These are phyloP conservation scores for Zaprionus bogoriensis DNA, from an alignment of 2,888 invertebrate genomes.

Conservation along the genomic window DNA sequence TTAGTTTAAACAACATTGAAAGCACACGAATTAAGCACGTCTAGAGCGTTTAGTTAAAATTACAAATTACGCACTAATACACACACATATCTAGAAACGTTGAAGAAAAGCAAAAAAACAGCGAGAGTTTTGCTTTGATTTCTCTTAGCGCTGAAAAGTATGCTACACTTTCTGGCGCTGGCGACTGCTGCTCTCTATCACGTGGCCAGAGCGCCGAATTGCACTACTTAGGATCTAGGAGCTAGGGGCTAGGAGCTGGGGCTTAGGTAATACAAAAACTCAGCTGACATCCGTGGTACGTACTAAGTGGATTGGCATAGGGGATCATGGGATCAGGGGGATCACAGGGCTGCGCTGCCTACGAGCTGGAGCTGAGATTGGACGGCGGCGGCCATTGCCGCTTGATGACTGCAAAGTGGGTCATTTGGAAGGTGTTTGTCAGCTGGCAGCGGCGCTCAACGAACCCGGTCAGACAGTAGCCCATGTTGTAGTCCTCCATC, in stretches of 20 bases:
- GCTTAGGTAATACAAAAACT: constrained; percentile 39
- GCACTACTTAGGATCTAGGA: constrained; percentile 47
- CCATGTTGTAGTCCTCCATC: constrained; percentile 94
- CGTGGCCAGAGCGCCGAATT: constrained; percentile 38
- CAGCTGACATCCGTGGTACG: constrained; percentile 24
- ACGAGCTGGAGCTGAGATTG: constrained; percentile 67
- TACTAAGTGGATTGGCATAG: constrained; percentile 23
- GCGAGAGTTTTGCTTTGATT: constrained; percentile 6
- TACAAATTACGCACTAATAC: constrained; percentile 71
- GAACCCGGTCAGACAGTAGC: constrained; percentile 94
- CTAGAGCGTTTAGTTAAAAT: constrained; percentile 64
- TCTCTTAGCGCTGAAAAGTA: constrained; percentile 34
- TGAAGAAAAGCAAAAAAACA: constrained; percentile 7
- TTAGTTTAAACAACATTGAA: constrained; percentile 56
- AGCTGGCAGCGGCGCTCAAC: constrained; percentile 91
- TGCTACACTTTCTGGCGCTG: constrained; percentile 31
- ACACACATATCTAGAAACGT: constrained; percentile 38
- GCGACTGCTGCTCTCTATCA: constrained; percentile 31
- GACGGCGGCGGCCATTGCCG: constrained; percentile 85
- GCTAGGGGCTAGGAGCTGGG: constrained; percentile 11
- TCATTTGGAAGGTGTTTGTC: constrained; percentile 91
- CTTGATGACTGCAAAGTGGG: constrained; percentile 93
- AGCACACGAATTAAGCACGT: constrained; percentile 61
- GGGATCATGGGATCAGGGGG: too few species aligned
- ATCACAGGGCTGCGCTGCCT: constrained; percentile 40